These are phyloP conservation scores for Syrphus vitripennis DNA, from an alignment of 2,888 invertebrate species.

Conservation along the genomic window DNA sequence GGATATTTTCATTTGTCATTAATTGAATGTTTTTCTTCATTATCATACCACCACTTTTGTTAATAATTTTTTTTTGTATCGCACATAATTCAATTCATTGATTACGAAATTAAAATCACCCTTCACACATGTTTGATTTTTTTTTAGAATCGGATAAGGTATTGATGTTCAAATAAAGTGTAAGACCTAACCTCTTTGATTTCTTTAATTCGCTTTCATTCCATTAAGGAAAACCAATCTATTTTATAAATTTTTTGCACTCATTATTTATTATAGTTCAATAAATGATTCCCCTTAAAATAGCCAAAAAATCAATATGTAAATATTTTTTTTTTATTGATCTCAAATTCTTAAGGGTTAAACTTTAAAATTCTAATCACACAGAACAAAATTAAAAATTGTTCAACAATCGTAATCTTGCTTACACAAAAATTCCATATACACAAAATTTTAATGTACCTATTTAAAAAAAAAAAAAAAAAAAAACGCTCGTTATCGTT, in stretches of 20 bases:
- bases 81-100: background rate
- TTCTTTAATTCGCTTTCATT: background rate
- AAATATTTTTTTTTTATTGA: background rate
- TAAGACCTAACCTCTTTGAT: background rate
- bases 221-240: background rate
- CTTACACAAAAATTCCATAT: conserved; percentile 2
- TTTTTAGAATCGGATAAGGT: background rate
- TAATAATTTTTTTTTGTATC: background rate
- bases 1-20: background rate
- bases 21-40: background rate
- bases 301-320: background rate
- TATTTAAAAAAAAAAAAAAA: background rate
- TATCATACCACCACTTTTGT: background rate
- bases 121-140: conserved; percentile 7
- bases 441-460: background rate
- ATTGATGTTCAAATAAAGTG: background rate
- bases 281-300: background rate
- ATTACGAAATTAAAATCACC: background rate
- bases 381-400: background rate
- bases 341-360: background rate
- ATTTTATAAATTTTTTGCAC: background rate
- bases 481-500: background rate
- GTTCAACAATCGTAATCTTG: background rate
- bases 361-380: background rate
- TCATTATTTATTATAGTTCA: background rate